Evolutionary conservation across 2,888 invertebrate species (phyloP).

Genomic region (Protodeltote pygarga): DNA sequence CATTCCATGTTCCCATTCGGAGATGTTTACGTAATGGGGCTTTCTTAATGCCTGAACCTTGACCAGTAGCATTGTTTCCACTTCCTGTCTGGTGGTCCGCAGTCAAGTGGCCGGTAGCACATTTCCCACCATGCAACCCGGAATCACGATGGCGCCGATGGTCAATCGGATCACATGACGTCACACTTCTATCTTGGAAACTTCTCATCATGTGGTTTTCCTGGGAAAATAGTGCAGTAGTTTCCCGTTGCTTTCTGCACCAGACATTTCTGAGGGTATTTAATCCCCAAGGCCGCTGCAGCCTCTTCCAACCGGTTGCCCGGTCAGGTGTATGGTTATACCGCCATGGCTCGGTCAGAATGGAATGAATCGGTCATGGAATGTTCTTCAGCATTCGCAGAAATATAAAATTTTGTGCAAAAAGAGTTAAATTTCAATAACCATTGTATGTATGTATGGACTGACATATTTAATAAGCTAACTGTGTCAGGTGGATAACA

Average conservation of each 20-base stretch:
- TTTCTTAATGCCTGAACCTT: neutral
- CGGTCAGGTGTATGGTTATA: neutral
- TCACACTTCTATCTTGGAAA: neutral
- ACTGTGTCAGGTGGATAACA: too few relatives aligned
- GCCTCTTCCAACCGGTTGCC: neutral
- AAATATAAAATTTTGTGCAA: too few relatives aligned
- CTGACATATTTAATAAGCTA: too few relatives aligned
- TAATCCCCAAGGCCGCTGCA: neutral
- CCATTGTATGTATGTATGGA: too few relatives aligned
- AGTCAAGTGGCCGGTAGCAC: neutral
- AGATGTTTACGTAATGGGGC: neutral
- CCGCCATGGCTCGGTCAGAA: slow-evolving; percentile 2
- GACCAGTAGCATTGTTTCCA: neutral
- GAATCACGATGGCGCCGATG: neutral
- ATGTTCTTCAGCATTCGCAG: too few relatives aligned
- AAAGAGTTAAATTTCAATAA: too few relatives aligned
- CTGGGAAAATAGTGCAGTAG: neutral
- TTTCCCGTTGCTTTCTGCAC: slow-evolving; percentile 3
- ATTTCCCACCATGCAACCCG: neutral
- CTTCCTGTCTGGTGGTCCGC: neutral
- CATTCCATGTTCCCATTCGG: neutral
- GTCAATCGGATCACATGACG: neutral
- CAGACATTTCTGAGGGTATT: neutral
- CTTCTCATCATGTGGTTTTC: neutral
- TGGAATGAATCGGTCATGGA: too few relatives aligned